Conservation (phyloP, 1,140 invertebrate species). For the Phocides pigmalion region DNA sequence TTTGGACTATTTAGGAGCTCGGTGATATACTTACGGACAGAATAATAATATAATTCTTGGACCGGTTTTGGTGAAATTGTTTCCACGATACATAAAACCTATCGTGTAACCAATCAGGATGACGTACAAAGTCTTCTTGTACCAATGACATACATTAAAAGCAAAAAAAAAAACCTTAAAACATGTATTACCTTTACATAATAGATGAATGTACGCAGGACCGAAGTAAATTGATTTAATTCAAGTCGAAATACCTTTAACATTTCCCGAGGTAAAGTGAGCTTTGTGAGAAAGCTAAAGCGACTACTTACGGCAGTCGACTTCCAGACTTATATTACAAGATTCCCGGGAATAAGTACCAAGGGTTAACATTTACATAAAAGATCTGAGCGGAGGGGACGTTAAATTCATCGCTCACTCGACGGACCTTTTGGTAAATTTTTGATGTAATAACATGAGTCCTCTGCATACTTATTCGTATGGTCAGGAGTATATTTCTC, state of each 20-base stretch:
- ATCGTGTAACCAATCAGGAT: no score
- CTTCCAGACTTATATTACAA: not conserved
- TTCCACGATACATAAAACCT: no score
- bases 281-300: not conserved
- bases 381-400: conserved; percentile 11
- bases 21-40: no score
- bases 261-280: not conserved
- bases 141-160: not conserved
- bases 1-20: no score
- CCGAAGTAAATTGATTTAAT: conserved; percentile 3
- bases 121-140: no score
- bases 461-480: not conserved
- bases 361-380: conserved; percentile 31
- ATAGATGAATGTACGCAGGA: not conserved
- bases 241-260: conserved; percentile 1
- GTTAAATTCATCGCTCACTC: conserved; percentile 27
- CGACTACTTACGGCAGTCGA: not conserved
- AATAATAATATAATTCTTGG: no score
- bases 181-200: not conserved
- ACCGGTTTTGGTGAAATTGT: no score
- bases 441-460: conserved; percentile 6
- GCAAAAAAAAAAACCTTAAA: conserved; percentile 1
- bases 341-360: conserved; percentile 8
- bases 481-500: no score
- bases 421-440: conserved; percentile 18